phyloP scores from a whole-genome alignment of 1,140 invertebrate species.

The Lepidurus couesii region DNA sequence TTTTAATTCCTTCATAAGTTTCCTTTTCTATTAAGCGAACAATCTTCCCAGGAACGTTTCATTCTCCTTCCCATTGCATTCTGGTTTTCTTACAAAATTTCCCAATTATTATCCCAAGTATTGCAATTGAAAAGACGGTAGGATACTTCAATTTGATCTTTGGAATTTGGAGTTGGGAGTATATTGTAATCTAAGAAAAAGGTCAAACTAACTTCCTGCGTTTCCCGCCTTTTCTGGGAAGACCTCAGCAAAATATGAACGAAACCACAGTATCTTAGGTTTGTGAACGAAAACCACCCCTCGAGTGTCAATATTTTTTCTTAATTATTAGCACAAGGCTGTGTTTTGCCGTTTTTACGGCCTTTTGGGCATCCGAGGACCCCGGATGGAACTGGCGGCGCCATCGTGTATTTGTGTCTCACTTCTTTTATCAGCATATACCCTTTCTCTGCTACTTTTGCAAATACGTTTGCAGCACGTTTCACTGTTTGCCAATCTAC shows the following conservation, averaged over 20 bases:
- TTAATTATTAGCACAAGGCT: background rate
- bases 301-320: constrained; percentile 3
- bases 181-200: no score
- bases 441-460: background rate
- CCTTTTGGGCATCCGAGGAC: no score
- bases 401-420: background rate
- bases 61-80: background rate
- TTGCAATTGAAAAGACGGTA: no score
- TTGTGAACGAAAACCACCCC: no score
- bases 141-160: no score
- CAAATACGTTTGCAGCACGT: constrained; percentile 2
- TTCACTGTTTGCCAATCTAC: background rate
- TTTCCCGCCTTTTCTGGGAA: no score
- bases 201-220: no score
- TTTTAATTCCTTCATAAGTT: background rate
- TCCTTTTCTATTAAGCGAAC: constrained; percentile 13
- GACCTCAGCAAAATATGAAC: no score
- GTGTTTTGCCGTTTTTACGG: background rate
- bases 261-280: no score
- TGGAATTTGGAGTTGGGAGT: no score
- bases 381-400: background rate
- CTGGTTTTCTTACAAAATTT: no score
- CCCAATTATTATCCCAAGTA: no score
- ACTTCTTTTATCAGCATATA: background rate
- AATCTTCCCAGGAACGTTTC: background rate